phyloP scores from a whole-genome alignment of 2,888 invertebrate genomes.

The Ashinkailepas kermadecensis region DNA sequence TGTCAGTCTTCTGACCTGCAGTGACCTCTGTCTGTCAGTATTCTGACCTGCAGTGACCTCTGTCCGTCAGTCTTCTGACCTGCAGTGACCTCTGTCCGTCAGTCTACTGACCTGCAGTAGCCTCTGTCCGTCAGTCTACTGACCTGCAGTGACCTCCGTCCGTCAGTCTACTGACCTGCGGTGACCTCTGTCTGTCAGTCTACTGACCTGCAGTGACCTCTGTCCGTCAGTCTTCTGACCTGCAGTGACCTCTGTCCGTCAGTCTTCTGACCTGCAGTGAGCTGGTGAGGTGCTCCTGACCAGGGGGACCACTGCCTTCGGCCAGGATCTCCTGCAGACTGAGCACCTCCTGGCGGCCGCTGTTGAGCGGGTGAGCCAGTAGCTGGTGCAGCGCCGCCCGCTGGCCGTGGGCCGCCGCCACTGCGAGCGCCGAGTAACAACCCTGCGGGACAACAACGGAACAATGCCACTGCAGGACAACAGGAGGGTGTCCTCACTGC shows the following conservation, averaged over 20 bases:
- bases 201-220: constrained; percentile 22
- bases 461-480: no score
- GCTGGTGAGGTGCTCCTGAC: constrained; percentile 36
- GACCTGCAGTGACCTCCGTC: no score
- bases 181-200: no score
- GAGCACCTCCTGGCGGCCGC: constrained; percentile 51
- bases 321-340: constrained; percentile 84
- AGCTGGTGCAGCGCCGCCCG: constrained; percentile 67
- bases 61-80: no score
- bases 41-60: no score
- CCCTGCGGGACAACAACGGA: constrained; percentile 42
- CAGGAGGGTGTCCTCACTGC: no score
- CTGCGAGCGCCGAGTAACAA: constrained; percentile 58
- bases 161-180: no score
- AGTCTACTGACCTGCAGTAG: no score
- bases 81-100: no score
- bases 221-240: constrained; percentile 1
- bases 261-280: constrained; percentile 36
- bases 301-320: constrained; percentile 55
- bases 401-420: constrained; percentile 82
- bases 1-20: no score
- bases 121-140: no score
- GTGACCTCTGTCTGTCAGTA: no score
- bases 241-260: neutral
- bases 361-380: constrained; percentile 60